A percentile compares a stretch with the other conserved stretches of the same genome.
These are phyloP conservation scores for Rattus rattus DNA, from an alignment of 2,113 vertebrate genomes.

Conservation along the genomic window DNA sequence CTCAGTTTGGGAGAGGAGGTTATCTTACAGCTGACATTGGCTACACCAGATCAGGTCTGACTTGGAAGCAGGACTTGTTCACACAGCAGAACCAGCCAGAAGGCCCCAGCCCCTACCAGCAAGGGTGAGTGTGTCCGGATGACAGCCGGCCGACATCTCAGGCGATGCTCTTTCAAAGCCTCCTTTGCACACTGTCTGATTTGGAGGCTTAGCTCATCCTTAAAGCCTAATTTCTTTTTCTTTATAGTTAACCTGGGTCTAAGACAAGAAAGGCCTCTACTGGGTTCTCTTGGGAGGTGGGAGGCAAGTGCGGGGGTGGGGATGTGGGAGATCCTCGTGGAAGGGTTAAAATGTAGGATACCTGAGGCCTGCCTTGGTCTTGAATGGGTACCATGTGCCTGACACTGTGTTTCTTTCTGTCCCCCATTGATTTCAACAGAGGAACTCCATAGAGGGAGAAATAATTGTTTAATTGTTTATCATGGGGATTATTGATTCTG, in stretches of 20 bases:
- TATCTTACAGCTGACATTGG: not conserved
- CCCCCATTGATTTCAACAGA: conserved; percentile 83
- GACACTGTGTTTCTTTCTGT: conserved; percentile 14
- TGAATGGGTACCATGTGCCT: conserved; percentile 47
- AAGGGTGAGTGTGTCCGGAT: fast-evolving
- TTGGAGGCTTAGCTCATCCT: fast-evolving
- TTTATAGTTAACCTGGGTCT: not conserved
- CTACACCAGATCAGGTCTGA: no score
- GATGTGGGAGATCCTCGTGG: not conserved
- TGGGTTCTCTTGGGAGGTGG: not conserved
- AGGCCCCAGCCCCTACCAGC: fast-evolving
- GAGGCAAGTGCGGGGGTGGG: not conserved
- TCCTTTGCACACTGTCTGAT: not conserved
- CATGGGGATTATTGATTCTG: conserved; percentile 87
- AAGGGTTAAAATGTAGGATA: not conserved
- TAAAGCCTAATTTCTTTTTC: no score
- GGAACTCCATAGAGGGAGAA: conserved; percentile 85
- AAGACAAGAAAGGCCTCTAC: not conserved
- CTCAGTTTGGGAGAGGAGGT: not conserved
- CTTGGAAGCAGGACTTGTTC: not conserved
- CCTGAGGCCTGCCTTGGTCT: not conserved
- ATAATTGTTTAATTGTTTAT: conserved; percentile 91
- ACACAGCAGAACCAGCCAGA: not conserved
- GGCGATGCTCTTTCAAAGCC: not conserved
- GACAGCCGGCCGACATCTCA: not conserved